A percentile compares a stretch with the other conserved stretches of the same genome.
Conservation (phyloP, 1,140 invertebrate species). For the Halyomorpha halys region DNA sequence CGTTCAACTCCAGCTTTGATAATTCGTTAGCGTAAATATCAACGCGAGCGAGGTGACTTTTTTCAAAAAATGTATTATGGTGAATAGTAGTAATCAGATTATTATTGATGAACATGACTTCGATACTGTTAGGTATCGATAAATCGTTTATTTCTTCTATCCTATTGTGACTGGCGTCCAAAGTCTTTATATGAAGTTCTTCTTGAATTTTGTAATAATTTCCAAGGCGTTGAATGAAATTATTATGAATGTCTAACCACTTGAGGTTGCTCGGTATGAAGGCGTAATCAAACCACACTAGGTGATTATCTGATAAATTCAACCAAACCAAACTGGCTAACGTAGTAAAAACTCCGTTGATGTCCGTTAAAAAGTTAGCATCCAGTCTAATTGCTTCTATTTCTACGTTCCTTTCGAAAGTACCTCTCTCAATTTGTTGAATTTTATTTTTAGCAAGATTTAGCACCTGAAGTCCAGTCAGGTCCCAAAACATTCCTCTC, state of each 20-base stretch:
- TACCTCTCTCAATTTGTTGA: conserved; percentile 65
- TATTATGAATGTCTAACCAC: conserved; percentile 81
- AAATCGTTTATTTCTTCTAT: conserved; percentile 66
- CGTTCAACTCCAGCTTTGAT: conserved; percentile 66
- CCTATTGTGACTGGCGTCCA: conserved; percentile 79
- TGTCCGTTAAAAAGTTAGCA: conserved; percentile 73
- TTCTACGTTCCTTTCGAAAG: conserved; percentile 65
- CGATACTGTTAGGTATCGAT: conserved; percentile 78
- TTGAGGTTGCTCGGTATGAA: conserved; percentile 77
- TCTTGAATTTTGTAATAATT: conserved; percentile 77
- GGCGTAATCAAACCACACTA: conserved; percentile 84
- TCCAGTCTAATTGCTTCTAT: conserved; percentile 76
- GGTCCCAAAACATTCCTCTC: conserved; percentile 72
- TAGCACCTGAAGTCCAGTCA: conserved; percentile 69
- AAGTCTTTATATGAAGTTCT: conserved; percentile 59
- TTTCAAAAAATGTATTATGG: conserved; percentile 75
- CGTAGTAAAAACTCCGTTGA: conserved; percentile 74
- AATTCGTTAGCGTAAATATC: conserved; percentile 82
- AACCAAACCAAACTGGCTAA: conserved; percentile 69
- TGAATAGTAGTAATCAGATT: conserved; percentile 70
- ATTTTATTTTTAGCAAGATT: conserved; percentile 82
- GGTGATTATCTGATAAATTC: conserved; percentile 82
- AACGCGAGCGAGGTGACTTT: conserved; percentile 69
- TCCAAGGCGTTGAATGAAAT: conserved; percentile 71
- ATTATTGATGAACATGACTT: conserved; percentile 79